Conservation (phyloP, 2,888 invertebrate species). For the Harpalus rubripes region DNA sequence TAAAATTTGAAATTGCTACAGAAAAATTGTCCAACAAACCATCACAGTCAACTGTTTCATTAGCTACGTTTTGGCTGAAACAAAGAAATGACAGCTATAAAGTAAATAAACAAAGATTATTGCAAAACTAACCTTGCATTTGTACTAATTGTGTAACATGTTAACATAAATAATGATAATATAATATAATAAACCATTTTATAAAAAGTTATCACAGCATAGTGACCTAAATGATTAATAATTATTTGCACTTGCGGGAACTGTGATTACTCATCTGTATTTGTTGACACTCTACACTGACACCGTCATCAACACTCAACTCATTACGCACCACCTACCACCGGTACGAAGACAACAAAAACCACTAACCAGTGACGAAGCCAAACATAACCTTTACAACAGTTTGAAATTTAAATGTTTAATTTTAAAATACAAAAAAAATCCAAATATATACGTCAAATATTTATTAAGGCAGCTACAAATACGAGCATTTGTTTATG, state of each 20-base stretch:
- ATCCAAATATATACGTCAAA: no score
- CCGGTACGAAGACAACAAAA: no score
- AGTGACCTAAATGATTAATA: constrained; percentile 4
- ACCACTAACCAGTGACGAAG: no score
- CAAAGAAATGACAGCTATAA: background rate
- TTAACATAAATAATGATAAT: constrained; percentile 41
- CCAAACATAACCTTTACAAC: no score
- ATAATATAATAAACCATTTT: constrained; percentile 54
- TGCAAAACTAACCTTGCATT: constrained; percentile 20
- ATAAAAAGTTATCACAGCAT: constrained; percentile 9
- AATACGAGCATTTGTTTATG: background rate
- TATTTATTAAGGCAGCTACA: no score
- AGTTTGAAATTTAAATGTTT: no score
- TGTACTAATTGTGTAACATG: constrained; percentile 17
- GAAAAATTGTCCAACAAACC: constrained; percentile 77
- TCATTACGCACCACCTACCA: no score
- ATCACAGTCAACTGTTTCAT: constrained; percentile 34
- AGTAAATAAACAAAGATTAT: background rate
- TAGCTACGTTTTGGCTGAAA: constrained; percentile 17
- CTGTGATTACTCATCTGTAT: constrained; percentile 37
- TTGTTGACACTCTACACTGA: constrained; percentile 11
- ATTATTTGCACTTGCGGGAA: background rate
- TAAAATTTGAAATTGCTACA: constrained; percentile 80
- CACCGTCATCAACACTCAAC: no score
- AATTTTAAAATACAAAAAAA: no score